Evolutionary conservation across 2,113 vertebrate genomes (phyloP).

Genomic region (Hassar affinis): DNA sequence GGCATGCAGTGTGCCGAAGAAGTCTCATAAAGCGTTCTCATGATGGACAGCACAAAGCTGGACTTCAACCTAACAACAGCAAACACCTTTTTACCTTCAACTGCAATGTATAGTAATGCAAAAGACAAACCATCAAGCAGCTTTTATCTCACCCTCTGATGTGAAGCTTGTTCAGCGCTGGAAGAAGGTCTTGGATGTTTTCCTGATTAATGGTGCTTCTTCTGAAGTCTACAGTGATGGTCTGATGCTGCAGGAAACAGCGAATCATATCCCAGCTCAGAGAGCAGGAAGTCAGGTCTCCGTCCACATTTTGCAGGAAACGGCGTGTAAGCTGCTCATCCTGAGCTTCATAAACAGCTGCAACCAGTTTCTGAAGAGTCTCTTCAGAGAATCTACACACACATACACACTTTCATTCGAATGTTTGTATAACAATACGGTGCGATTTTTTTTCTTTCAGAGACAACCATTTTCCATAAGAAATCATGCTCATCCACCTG

Average conservation of each 20-base stretch:
- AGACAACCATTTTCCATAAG: neutral
- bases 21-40: conserved; percentile 45
- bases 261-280: conserved; percentile 47
- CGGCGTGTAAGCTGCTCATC: conserved; percentile 39
- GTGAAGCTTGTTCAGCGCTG: conserved; percentile 42
- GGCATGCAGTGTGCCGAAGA: conserved; percentile 20
- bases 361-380: conserved; percentile 38
- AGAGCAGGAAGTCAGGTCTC: conserved; percentile 46
- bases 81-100: neutral
- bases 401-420: neutral
- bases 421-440: no score
- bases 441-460: no score
- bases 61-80: conserved; percentile 40
- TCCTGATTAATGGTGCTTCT: conserved; percentile 19
- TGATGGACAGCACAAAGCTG: conserved; percentile 36
- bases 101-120: no score
- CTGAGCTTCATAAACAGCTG: conserved; percentile 46
- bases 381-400: conserved; percentile 32
- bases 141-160: conserved; percentile 39
- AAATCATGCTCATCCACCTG: conserved; percentile 31
- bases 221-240: conserved; percentile 48
- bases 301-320: conserved; percentile 45
- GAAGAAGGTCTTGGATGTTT: conserved; percentile 37
- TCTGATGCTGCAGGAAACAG: conserved; percentile 39
- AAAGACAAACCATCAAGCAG: no score